Evolutionary conservation across 1,140 invertebrate genomes (phyloP), one percentile per base, ranked within the genome.

Genomic region (Potamilus streckersoni): DNA sequence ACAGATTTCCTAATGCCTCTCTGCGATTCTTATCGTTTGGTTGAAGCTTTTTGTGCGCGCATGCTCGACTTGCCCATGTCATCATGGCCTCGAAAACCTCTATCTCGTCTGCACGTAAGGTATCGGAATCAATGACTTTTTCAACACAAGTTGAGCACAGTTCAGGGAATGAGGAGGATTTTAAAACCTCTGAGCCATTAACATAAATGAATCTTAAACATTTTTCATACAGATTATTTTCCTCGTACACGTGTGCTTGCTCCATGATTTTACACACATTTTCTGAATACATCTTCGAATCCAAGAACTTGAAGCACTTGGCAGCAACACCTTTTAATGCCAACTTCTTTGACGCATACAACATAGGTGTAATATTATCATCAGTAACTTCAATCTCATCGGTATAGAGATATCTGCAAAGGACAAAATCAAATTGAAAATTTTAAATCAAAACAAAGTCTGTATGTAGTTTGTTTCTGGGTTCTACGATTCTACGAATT

Each of bases 271-370:
- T 75, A 49, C 79, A 95, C 16, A 94, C 94, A 90, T 95, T 95
- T 78, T 95, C 94, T 38, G 93, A 92, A 56, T 93, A 92, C 57
- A 95, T 90, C 86, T 94, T 94, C 27, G 92, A 92, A 81, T 94
- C 93, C 15, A 96, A 89, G 87, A 94, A 95, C 82, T 95, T 93
- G 6, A 95, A 94, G 89, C 95, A 96, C 79, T 93, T 93, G 76
- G 93, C 93, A 84, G 95, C 94, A 72, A 96, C 87, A 17, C 93
- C 93, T 17, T 94, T 93, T 0, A 96, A 93, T 8, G 94, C 94
- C 89, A 95, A 96, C 82, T 96, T 96, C 83, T 95, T 95, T 16
- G 95, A 94, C 3, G 94, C 95, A 83, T 95, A 95, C 55, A 95
- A 86, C 15, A 94, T 94, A 2, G 93, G 93, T 93, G 95, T 95